phyloP scores from a whole-genome alignment of 2,797 vertebrate species.

The Tapera naevia region DNA sequence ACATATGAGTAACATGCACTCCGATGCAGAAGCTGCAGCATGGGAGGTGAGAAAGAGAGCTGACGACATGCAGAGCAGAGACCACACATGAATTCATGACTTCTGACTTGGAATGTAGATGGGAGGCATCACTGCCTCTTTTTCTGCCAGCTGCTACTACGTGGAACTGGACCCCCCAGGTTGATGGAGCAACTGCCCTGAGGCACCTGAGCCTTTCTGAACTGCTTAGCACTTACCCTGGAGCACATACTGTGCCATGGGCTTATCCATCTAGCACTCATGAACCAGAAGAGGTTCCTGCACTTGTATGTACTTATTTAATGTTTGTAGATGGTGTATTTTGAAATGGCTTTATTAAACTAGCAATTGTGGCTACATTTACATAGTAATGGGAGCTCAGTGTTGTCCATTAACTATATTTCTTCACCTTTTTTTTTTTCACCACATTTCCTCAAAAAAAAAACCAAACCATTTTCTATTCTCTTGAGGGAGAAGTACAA shows the following conservation, averaged over 20 bases:
- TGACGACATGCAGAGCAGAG: fast-evolving
- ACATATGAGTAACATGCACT: fast-evolving
- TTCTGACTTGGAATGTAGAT: background rate
- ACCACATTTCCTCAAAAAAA: background rate
- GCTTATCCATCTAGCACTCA: background rate
- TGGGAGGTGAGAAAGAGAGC: background rate
- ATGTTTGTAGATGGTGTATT: background rate
- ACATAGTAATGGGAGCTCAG: background rate
- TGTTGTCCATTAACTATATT: background rate
- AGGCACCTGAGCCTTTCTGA: background rate
- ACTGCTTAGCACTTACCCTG: background rate
- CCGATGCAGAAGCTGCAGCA: background rate
- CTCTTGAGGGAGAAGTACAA: background rate
- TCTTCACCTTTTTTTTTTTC: background rate
- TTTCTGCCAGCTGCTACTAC: background rate
- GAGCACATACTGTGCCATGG: background rate
- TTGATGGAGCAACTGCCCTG: background rate
- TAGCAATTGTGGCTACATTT: background rate
- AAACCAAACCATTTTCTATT: background rate
- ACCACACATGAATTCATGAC: background rate
- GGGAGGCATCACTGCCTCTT: background rate
- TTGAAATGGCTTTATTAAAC: background rate
- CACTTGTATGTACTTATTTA: background rate
- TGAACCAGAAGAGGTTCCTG: background rate
- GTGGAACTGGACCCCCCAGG: background rate